Percentiles rank a stretch among this genome's conserved stretches.
Evolutionary conservation across 2,113 vertebrate genomes (phyloP).

Genomic region (Rafetus swinhoei): DNA sequence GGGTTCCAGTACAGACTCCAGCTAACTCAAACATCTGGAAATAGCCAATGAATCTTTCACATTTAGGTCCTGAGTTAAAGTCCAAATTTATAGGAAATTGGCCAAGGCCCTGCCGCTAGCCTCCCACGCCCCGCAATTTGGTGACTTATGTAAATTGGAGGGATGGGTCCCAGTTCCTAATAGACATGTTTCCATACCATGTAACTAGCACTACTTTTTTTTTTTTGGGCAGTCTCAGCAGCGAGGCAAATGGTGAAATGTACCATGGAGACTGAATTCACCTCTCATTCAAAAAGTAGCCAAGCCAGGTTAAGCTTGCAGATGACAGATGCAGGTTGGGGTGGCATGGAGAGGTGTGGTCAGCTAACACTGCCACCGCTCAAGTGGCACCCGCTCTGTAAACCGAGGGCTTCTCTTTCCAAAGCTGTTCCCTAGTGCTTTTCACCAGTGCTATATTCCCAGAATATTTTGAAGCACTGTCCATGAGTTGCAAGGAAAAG

Average conservation of each 20-base stretch:
- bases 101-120: not conserved
- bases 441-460: not conserved
- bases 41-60: not conserved
- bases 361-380: conserved; percentile 6
- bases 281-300: accelerated
- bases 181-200: not conserved
- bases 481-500: conserved; percentile 44
- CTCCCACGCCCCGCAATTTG: not conserved
- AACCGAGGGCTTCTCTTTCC: conserved; percentile 4
- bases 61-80: not conserved
- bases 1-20: not conserved
- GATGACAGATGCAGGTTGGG: not conserved
- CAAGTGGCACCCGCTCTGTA: not conserved
- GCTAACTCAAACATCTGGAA: not conserved
- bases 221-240: conserved; percentile 24
- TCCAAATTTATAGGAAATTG: not conserved
- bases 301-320: not conserved
- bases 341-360: conserved; percentile 1
- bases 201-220: not conserved
- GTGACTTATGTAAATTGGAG: not conserved
- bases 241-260: not conserved
- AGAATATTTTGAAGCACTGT: conserved; percentile 8
- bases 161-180: not conserved
- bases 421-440: not conserved
- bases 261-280: accelerated